phyloP scores from a whole-genome alignment of 2,888 invertebrate species.

The Drosophila atripex region DNA sequence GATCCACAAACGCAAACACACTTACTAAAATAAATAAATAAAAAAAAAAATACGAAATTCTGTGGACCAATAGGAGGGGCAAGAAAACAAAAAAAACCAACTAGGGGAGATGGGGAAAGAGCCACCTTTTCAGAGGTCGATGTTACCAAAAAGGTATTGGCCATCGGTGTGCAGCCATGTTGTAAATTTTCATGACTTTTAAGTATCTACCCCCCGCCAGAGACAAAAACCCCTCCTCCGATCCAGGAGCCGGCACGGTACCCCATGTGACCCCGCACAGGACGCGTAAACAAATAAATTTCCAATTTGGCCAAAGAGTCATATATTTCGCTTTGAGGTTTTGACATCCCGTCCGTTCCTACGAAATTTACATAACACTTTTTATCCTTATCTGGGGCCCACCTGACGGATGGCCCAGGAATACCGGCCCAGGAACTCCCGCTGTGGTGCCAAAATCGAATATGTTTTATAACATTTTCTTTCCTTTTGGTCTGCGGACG shows the following conservation, averaged over 20 bases:
- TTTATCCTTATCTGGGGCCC: constrained; percentile 71
- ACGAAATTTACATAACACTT: constrained; percentile 77
- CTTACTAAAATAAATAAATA: constrained; percentile 30
- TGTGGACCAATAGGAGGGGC: constrained; percentile 61
- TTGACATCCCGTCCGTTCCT: constrained; percentile 67
- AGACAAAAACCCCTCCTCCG: not conserved
- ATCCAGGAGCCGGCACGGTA: not conserved
- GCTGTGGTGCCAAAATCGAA: constrained; percentile 71
- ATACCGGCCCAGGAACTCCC: constrained; percentile 45
- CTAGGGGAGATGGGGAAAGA: constrained; percentile 16
- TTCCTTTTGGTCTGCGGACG: constrained; percentile 1
- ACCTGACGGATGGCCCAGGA: constrained; percentile 58
- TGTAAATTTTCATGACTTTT: constrained; percentile 80
- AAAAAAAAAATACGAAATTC: constrained; percentile 36
- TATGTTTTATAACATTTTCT: constrained; percentile 71
- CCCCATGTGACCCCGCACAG: constrained; percentile 32
- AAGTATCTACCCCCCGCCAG: constrained; percentile 52
- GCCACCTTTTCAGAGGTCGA: constrained; percentile 58
- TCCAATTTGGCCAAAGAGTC: constrained; percentile 74
- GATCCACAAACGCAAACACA: constrained; percentile 6
- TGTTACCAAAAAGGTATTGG: constrained; percentile 46
- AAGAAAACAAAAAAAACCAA: constrained; percentile 15
- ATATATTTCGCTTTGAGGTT: constrained; percentile 71
- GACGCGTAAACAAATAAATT: constrained; percentile 78
- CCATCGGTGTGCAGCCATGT: constrained; percentile 56